Evolutionary conservation across 2,797 vertebrate species (phyloP).

Genomic region (Ciconia nigra): DNA sequence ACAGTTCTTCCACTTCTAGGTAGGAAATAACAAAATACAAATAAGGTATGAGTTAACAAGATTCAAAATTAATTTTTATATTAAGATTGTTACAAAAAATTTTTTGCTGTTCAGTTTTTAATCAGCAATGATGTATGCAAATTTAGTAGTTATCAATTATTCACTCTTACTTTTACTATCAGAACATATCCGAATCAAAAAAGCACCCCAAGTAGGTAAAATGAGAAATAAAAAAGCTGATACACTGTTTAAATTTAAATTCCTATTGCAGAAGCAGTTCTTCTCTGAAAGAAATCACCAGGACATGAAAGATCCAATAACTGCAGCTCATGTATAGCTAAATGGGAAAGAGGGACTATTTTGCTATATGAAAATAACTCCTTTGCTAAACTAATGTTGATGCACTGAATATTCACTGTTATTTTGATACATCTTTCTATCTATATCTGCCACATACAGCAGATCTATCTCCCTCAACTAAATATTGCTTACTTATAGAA

Average conservation of each 20-base stretch:
- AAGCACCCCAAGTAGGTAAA: not conserved
- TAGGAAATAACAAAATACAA: slow-evolving; percentile 58
- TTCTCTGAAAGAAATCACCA: not conserved
- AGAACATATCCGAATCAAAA: not conserved
- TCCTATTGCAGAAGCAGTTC: not conserved
- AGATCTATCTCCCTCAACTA: not conserved
- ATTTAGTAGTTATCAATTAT: not conserved
- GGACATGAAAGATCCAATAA: not conserved
- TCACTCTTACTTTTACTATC: not conserved
- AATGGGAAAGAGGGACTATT: not conserved
- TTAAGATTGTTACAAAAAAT: not conserved
- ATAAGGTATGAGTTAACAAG: not conserved
- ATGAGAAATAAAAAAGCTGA: not conserved
- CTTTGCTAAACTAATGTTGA: not conserved
- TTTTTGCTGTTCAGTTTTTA: not conserved
- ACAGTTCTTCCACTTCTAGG: slow-evolving; percentile 92
- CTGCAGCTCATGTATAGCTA: not conserved
- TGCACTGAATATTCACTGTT: not conserved
- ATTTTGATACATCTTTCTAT: not conserved
- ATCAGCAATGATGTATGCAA: not conserved
- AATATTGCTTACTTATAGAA: not conserved
- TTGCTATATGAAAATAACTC: not conserved
- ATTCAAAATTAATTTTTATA: not conserved
- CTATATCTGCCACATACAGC: not conserved
- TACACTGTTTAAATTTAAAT: not conserved